Evolutionary conservation across 1,140 invertebrate genomes (phyloP).

Genomic region (Zaprionus africanus): DNA sequence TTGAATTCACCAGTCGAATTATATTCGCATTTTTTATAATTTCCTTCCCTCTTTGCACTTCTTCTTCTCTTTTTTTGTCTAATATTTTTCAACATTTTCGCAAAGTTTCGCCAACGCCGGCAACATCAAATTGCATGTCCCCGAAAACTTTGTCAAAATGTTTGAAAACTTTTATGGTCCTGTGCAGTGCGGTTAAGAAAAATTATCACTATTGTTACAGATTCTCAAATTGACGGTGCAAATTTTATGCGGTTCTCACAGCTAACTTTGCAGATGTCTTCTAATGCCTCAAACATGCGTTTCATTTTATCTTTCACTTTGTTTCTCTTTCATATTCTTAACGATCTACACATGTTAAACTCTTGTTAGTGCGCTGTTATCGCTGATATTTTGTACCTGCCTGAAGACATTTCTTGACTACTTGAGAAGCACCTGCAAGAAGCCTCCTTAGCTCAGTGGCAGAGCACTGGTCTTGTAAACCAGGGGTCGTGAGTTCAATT

Average conservation of each 20-base stretch:
- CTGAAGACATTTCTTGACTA: neutral
- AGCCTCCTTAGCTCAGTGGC: conserved; percentile 87
- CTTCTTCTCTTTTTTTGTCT: conserved; percentile 15
- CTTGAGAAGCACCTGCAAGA: neutral
- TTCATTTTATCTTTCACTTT: neutral
- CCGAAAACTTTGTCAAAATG: conserved; percentile 72
- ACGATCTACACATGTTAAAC: neutral
- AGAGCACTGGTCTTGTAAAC: conserved; percentile 96
- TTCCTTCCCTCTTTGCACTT: conserved; percentile 3
- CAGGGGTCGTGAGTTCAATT: conserved; percentile 95
- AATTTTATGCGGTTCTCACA: conserved; percentile 25
- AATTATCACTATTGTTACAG: conserved; percentile 80
- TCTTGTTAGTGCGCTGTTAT: neutral
- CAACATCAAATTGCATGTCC: conserved; percentile 49
- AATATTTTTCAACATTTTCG: conserved; percentile 69
- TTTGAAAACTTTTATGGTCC: conserved; percentile 61
- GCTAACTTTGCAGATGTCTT: neutral
- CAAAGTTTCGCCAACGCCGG: conserved; percentile 33
- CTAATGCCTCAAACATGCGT: neutral
- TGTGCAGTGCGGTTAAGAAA: conserved; percentile 46
- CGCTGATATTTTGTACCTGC: neutral
- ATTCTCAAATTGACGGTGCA: conserved; percentile 62
- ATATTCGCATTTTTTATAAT: conserved; percentile 53
- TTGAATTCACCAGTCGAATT: conserved; percentile 56
- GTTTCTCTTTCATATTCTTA: neutral